A percentile compares a stretch with the other conserved stretches of the same genome.
Conservation (phyloP, 2,888 invertebrate species). For the Andrena dorsata region DNA sequence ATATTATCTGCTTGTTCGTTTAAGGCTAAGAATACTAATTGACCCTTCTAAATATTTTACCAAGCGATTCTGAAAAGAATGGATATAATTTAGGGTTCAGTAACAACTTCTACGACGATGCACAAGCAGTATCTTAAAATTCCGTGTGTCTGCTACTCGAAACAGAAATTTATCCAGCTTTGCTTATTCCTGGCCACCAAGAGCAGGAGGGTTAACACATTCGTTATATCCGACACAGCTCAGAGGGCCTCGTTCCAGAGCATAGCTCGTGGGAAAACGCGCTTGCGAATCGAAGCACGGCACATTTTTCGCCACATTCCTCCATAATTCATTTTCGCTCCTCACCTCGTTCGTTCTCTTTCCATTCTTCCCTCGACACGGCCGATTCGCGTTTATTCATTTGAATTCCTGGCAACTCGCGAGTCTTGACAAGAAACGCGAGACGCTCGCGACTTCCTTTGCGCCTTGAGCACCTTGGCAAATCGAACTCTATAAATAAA, state of each 20-base stretch:
- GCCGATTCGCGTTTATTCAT: constrained; percentile 74
- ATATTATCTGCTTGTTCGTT: too few species aligned
- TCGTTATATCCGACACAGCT: constrained; percentile 35
- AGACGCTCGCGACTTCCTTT: constrained; percentile 16
- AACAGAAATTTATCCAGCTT: constrained; percentile 7
- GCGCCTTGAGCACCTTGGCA: constrained; percentile 27
- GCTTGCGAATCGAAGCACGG: constrained; percentile 61
- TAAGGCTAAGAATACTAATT: too few species aligned
- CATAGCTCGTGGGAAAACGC: constrained; percentile 67
- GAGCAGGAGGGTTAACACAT: constrained; percentile 17
- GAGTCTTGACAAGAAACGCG: constrained; percentile 54
- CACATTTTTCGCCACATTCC: constrained; percentile 72
- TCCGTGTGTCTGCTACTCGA: background rate
- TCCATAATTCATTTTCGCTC: constrained; percentile 75
- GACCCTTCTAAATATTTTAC: too few species aligned
- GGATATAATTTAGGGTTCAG: too few species aligned
- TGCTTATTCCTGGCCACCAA: constrained; percentile 14
- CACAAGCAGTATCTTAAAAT: background rate
- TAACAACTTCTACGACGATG: background rate
- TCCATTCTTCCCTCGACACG: constrained; percentile 70
- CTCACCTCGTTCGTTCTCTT: constrained; percentile 67
- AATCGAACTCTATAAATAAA: constrained; percentile 44
- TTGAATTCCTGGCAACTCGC: constrained; percentile 75
- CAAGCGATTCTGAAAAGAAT: too few species aligned
- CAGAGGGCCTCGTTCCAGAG: constrained; percentile 51